These are phyloP conservation scores for Oryzias javanicus DNA, from an alignment of 2,113 vertebrate genomes.

Conservation along the genomic window DNA sequence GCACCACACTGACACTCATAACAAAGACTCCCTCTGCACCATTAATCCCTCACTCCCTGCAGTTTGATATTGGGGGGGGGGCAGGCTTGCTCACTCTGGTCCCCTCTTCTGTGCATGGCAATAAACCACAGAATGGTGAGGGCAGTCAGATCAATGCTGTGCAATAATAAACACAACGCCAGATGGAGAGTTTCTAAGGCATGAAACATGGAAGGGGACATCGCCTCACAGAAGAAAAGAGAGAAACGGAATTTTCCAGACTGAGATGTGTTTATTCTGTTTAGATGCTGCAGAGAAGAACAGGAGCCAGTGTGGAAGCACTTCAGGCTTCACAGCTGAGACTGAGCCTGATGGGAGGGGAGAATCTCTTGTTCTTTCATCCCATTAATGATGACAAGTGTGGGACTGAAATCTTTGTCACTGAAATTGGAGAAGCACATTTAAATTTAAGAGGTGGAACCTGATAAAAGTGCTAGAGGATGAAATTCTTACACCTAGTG, in stretches of 20 bases:
- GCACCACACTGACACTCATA: constrained; percentile 12
- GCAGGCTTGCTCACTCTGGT: constrained; percentile 9
- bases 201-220: constrained; percentile 46
- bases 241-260: constrained; percentile 26
- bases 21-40: constrained; percentile 51
- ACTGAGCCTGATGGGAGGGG: constrained; percentile 55
- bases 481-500: too few species aligned
- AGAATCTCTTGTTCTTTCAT: constrained; percentile 21
- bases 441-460: too few species aligned
- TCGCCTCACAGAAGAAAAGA: constrained; percentile 34
- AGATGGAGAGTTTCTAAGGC: constrained; percentile 64
- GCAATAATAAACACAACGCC: constrained; percentile 40
- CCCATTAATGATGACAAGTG: too few species aligned
- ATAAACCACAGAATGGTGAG: constrained; percentile 12
- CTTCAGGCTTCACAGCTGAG: constrained; percentile 27
- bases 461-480: too few species aligned
- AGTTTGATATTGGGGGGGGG: constrained; percentile 55
- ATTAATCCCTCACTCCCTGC: constrained; percentile 62
- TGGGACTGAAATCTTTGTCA: too few species aligned
- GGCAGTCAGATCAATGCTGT: constrained; percentile 27
- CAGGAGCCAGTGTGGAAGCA: constrained; percentile 42
- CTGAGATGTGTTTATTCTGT: constrained; percentile 34
- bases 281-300: constrained; percentile 48
- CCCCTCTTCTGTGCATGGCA: constrained; percentile 15
- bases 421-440: too few species aligned